Evolutionary conservation across 2,797 vertebrate genomes (phyloP).

Genomic region (Parambassis ranga): DNA sequence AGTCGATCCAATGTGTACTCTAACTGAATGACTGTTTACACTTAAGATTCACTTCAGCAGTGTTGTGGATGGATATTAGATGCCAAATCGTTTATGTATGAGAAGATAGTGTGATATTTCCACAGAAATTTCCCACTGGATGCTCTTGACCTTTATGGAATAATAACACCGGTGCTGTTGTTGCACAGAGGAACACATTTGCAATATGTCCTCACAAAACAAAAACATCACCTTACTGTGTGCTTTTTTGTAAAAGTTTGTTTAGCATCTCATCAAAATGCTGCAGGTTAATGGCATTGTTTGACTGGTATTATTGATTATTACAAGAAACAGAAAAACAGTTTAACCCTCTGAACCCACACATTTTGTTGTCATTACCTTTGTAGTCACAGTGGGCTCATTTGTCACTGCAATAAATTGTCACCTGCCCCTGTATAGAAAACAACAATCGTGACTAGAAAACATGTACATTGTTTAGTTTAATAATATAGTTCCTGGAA

Average conservation of each 20-base stretch:
- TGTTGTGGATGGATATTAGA: constrained; percentile 3
- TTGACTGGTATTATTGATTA: not conserved
- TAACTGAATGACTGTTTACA: constrained; percentile 26
- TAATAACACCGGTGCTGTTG: constrained; percentile 12
- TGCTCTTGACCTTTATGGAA: constrained; percentile 40
- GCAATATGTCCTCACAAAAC: not conserved
- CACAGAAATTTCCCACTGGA: constrained; percentile 43
- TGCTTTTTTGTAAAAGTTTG: not conserved
- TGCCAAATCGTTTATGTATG: constrained; percentile 43
- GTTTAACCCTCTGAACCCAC: too few relatives aligned
- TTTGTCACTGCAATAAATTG: too few relatives aligned
- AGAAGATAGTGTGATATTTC: constrained; percentile 31
- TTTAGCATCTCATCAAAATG: not conserved
- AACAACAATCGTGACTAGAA: too few relatives aligned
- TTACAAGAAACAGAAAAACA: not conserved
- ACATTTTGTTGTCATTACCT: too few relatives aligned
- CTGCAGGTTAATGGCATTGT: not conserved
- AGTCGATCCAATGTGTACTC: constrained; percentile 8
- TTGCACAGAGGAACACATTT: constrained; percentile 6
- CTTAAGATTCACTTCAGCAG: constrained; percentile 4
- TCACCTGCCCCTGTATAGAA: too few relatives aligned
- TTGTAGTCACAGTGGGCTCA: too few relatives aligned
- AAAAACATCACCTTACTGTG: not conserved
- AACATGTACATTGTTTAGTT: too few relatives aligned
- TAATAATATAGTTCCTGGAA: too few relatives aligned